Conservation (phyloP, 2,113 vertebrate species). For the Lamprologus sp. region DNA sequence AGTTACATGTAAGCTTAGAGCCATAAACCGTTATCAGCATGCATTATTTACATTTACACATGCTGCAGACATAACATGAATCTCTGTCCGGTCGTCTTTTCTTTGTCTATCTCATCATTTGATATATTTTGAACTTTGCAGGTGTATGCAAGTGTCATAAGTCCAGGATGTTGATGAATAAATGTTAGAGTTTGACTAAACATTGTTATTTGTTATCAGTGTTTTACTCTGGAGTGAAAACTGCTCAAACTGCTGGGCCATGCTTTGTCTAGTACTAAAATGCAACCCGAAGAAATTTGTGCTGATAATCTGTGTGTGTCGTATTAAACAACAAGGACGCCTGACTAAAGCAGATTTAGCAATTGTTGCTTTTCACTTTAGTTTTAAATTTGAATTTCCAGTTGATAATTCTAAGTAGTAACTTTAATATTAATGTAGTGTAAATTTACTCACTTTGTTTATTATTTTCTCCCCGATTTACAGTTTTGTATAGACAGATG, state of each 20-base stretch:
- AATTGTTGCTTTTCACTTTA: background rate
- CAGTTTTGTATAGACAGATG: background rate
- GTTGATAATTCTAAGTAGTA: background rate
- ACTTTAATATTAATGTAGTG: rapidly evolving
- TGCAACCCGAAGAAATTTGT: background rate
- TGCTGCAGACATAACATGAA: background rate
- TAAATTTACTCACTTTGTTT: background rate
- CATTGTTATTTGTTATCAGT: background rate
- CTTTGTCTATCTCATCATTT: background rate
- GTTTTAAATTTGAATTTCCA: background rate
- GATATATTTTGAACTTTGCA: background rate
- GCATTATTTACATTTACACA: background rate
- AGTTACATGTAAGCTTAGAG: background rate
- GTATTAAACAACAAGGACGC: rapidly evolving
- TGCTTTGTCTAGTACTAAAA: background rate
- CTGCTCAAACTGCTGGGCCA: background rate
- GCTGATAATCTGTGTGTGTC: background rate
- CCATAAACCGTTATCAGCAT: background rate
- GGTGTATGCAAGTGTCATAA: rapidly evolving
- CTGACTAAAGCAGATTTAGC: background rate
- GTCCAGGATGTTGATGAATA: background rate
- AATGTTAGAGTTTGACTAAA: rapidly evolving
- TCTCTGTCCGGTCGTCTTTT: background rate
- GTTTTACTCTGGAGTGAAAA: background rate
- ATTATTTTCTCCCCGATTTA: background rate